Conservation (phyloP, 2,797 vertebrate genomes). For the Picus viridis region DNA sequence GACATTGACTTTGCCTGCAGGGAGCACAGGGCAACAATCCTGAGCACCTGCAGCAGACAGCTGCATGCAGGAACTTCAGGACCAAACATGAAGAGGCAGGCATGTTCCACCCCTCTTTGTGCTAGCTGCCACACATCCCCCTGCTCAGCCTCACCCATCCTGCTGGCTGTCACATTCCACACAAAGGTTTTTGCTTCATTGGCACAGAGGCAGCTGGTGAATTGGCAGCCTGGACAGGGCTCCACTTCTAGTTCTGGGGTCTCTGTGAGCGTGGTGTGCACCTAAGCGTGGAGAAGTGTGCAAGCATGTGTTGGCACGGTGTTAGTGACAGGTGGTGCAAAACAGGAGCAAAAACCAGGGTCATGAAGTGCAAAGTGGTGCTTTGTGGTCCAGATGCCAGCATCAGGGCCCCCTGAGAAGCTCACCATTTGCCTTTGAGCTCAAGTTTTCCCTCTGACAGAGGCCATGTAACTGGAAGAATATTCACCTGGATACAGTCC, state of each 20-base stretch:
- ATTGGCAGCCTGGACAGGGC: slow-evolving; percentile 67
- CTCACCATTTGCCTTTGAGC: background rate
- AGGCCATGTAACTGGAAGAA: rapidly evolving
- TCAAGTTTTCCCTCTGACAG: background rate
- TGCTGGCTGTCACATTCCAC: slow-evolving; percentile 77
- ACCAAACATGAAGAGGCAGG: background rate
- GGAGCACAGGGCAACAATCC: background rate
- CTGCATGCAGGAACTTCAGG: rapidly evolving
- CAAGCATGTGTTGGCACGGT: background rate
- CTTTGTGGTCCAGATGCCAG: background rate
- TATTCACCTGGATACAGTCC: slow-evolving; percentile 83
- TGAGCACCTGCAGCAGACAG: background rate
- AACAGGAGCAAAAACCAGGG: background rate
- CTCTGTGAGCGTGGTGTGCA: slow-evolving; percentile 1
- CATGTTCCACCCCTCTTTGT: background rate
- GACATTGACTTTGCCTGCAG: slow-evolving; percentile 63
- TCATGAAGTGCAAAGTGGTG: rapidly evolving
- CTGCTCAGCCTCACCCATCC: slow-evolving; percentile 40
- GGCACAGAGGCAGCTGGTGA: slow-evolving; percentile 82
- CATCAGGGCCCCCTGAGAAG: background rate
- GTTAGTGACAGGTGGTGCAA: background rate
- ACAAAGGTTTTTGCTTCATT: slow-evolving; percentile 81
- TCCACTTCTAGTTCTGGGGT: slow-evolving; percentile 60
- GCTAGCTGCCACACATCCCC: background rate
- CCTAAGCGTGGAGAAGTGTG: background rate